Evolutionary conservation across 2,888 invertebrate genomes (phyloP), one percentile per base, ranked within the genome.

Genomic region (Drosophila bunnanda): DNA sequence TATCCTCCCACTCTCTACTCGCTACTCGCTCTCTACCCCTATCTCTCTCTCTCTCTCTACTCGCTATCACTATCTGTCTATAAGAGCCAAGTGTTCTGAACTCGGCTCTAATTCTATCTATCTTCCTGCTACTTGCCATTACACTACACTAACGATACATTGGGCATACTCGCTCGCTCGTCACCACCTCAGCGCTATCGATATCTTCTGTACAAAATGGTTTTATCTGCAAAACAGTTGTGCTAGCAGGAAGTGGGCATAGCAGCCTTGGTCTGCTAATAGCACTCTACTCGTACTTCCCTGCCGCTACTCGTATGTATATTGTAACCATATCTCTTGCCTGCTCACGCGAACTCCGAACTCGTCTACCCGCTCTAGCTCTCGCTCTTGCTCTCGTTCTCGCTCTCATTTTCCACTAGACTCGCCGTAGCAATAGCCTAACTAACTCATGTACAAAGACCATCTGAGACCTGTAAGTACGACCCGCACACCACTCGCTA

Each of bases 201-300:
- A 46, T 48, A 32, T 64, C 46, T 76, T 56, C 67, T 79, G 77
- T 84, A 72, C 36, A 72, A 79, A 79, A 80, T 44, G 59, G 64
- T 72, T 73, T 70, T 46, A 65, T 20, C 65, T 50, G 39, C 39
- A 34, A 64, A 64, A 64, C 22, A 62, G 36, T 38, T 15, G 50
- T 20, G 50, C 15, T 50, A 46, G 46, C 46, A 28, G 50, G 20
- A 20, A 62, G 62, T 32, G 34, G 20, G 43, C 41, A n/a, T 36
- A 28, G 43, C 61, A 36, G 36, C 34, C 13, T 61, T 36, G 61
- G 62, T 36, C 28, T 52, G 44, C 22, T 22, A 52, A 20, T 34
- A 52, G 50, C 48, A 70, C 64, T 52, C 62, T 52, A 17, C 32
- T 34, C 61, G 36, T 54, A 50, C 48, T 41, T 54, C 58, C 57